These are phyloP conservation scores for Mythimna albipuncta DNA, from an alignment of 2,888 invertebrate genomes.

Conservation along the genomic window DNA sequence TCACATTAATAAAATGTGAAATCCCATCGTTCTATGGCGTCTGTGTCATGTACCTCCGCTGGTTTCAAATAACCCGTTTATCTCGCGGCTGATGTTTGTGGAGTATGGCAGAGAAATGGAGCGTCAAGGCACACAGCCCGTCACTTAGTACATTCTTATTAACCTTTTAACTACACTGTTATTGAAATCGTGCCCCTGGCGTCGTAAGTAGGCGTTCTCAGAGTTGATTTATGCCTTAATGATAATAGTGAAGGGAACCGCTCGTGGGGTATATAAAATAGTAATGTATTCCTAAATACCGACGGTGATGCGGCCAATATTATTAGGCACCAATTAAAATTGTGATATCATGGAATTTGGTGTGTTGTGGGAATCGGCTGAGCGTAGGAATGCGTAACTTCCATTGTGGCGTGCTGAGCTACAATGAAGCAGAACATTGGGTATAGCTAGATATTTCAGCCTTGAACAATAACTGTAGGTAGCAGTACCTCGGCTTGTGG, in stretches of 20 bases:
- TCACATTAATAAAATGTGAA: slow-evolving; percentile 63
- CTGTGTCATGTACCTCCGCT: slow-evolving; percentile 35
- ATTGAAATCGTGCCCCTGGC: slow-evolving; percentile 50
- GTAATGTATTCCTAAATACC: slow-evolving; percentile 36
- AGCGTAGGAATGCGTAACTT: slow-evolving; percentile 29
- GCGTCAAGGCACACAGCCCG: slow-evolving; percentile 41
- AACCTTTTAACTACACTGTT: slow-evolving; percentile 50
- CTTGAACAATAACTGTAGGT: background rate
- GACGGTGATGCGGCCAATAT: slow-evolving; percentile 16
- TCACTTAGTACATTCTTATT: slow-evolving; percentile 49
- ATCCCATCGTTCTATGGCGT: slow-evolving; percentile 48
- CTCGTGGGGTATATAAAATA: slow-evolving; percentile 24
- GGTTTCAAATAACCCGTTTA: slow-evolving; percentile 63
- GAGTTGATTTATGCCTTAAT: slow-evolving; percentile 52
- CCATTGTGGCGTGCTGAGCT: slow-evolving; percentile 4
- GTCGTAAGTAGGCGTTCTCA: slow-evolving; percentile 44
- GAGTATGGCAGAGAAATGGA: slow-evolving; percentile 51
- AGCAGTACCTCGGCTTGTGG: background rate
- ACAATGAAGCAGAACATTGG: slow-evolving; percentile 14
- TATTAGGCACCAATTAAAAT: slow-evolving; percentile 46
- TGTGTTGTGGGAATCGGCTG: slow-evolving; percentile 10
- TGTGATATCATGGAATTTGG: slow-evolving; percentile 20
- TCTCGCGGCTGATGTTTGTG: slow-evolving; percentile 55
- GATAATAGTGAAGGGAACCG: slow-evolving; percentile 39
- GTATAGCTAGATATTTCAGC: background rate